Percentiles rank a stretch among this genome's conserved stretches.
These are phyloP conservation scores for Sclerodermus sp. DNA, from an alignment of 2,888 invertebrate genomes.

Conservation along the genomic window DNA sequence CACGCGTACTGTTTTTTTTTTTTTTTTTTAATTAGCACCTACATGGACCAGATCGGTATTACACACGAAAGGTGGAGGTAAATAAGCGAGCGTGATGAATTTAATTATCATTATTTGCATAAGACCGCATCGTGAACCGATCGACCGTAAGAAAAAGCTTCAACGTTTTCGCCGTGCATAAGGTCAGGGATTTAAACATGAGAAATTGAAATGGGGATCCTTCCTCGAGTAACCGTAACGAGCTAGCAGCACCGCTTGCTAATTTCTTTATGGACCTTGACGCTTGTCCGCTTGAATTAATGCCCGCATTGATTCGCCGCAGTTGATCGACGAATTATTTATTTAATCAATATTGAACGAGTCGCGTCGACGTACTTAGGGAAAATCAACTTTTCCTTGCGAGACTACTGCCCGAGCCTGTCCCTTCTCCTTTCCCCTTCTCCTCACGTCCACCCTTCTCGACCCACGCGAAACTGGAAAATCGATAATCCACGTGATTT, in stretches of 20 bases:
- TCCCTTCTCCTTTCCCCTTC: no score
- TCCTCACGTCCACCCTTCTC: no score
- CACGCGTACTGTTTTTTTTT: no score
- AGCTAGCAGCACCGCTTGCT: background rate
- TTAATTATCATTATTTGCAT: constrained; percentile 10
- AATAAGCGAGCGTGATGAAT: constrained; percentile 9
- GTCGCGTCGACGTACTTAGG: no score
- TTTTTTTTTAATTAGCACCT: no score
- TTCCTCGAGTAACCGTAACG: background rate
- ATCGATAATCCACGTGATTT: no score
- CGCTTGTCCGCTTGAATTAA: background rate
- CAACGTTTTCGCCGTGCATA: background rate
- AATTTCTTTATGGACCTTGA: background rate
- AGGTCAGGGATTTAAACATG: background rate
- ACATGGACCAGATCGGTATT: no score
- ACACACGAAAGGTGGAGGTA: background rate
- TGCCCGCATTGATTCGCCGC: background rate
- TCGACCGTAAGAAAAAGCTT: background rate
- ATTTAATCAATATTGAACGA: no score
- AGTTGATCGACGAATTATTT: no score
- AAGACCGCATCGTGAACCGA: constrained; percentile 4
- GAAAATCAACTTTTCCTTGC: background rate
- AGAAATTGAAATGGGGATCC: background rate
- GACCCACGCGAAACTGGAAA: no score
- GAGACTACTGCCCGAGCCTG: background rate